Evolutionary conservation across 2,113 vertebrate species (phyloP), one percentile per base, ranked within the genome.

Genomic region (Oenanthe oenanthe): DNA sequence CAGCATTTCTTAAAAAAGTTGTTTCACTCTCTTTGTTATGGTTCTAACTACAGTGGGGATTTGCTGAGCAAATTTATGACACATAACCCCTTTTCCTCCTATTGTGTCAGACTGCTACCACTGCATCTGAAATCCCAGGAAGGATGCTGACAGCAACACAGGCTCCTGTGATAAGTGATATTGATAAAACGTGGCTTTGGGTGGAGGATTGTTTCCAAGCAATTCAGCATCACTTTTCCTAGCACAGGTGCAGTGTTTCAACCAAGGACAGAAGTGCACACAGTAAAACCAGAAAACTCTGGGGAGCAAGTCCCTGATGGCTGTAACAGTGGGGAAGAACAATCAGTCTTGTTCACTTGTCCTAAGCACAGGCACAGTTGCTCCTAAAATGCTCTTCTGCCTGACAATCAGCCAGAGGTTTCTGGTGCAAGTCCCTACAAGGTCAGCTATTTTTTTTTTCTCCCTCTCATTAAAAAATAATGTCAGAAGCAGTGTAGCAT

Each of bases 371-470:
- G 50, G 60, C 74, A 88, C 15, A 28, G 25, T 81, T 45, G 65
- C 65, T 95, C 70, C 58, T 80, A 16, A 93, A 92, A 38, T 12
- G 45, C 50, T 67, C 63, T 51, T 63, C 62, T 79, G 71, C 45
- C 29, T 92, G 94, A 63, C 56, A 18, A 45, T 36, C 15, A 80
- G 89, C 89, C 79, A 92, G 45, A 71, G 85, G 85, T 88, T 80
- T 63, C 63, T 53, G 63, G 67, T 85, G 83, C 90, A 90, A 93
- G 88, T 77, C 45, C 74, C 80, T 91, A 50, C 93, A 97, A 97
- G 95, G 95, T 95, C 95, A 96, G 85, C 20, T 89, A 22, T 80
- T 89, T 96, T 45, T 45, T 80, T 82, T 85, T 80, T 38, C 51
- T 66, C 85, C 38, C 51, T 66, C 85, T 95, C 95, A 93, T 92